A percentile compares a stretch with the other conserved stretches of the same genome.
Conservation (phyloP, 2,797 vertebrate genomes). For the Eospalax fontanierii region DNA sequence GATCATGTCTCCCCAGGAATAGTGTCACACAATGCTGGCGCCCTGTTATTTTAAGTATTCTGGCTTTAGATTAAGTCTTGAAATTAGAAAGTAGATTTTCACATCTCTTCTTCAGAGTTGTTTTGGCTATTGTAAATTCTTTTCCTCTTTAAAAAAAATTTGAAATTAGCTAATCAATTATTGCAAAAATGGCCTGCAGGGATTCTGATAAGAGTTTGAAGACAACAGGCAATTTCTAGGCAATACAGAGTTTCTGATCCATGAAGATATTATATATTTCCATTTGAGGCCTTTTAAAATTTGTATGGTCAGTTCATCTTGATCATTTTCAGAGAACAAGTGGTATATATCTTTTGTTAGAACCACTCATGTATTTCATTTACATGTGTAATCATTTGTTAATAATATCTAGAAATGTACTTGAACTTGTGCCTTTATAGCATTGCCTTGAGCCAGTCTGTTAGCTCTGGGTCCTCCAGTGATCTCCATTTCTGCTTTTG, state of each 20-base stretch:
- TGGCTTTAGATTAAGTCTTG: neutral
- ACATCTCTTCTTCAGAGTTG: slow-evolving; percentile 5
- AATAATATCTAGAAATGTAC: neutral
- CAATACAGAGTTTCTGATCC: neutral
- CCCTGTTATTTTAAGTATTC: neutral
- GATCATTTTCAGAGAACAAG: neutral
- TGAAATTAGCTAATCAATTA: slow-evolving; percentile 20
- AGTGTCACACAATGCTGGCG: neutral
- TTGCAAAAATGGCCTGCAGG: neutral
- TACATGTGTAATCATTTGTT: neutral
- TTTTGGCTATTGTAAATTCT: neutral
- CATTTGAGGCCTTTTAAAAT: neutral
- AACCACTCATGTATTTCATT: neutral
- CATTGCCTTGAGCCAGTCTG: rapidly evolving
- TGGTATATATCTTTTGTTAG: neutral
- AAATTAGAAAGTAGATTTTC: slow-evolving; percentile 14
- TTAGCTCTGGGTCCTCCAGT: neutral
- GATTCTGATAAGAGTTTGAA: slow-evolving; percentile 24
- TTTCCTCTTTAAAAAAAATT: slow-evolving; percentile 26
- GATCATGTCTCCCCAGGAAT: neutral
- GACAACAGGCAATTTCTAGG: neutral
- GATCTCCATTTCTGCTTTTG: neutral
- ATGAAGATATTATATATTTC: neutral
- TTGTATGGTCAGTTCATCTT: neutral
- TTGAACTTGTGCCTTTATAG: neutral